Percentiles rank a stretch among this genome's conserved stretches.
Conservation (phyloP, 2,797 vertebrate species). For the Dermochelys coriacea region DNA sequence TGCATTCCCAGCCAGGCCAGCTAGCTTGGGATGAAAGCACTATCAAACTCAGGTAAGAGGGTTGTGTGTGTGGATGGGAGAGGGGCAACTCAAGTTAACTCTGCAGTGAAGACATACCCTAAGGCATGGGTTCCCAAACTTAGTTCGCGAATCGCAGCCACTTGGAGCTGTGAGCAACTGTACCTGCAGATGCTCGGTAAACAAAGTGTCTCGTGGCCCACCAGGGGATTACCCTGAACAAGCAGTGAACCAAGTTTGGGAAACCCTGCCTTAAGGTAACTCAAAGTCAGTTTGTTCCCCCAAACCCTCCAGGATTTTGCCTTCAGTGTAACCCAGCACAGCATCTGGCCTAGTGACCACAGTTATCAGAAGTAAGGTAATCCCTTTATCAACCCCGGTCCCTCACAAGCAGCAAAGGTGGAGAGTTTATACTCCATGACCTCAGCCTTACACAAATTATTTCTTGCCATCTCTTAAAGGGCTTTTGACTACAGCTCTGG, state of each 20-base stretch:
- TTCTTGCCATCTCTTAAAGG: slow-evolving; percentile 27
- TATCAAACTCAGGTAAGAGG: neutral
- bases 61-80: neutral
- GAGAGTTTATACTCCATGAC: slow-evolving; percentile 2
- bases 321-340: neutral
- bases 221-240: neutral
- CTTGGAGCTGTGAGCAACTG: too few relatives aligned
- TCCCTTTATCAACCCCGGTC: neutral
- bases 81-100: neutral
- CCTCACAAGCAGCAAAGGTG: neutral
- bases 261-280: neutral
- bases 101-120: neutral
- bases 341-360: neutral
- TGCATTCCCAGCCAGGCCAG: rapidly evolving
- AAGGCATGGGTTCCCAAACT: neutral
- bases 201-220: too few relatives aligned
- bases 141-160: too few relatives aligned
- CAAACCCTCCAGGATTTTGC: neutral
- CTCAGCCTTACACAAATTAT: neutral
- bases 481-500: slow-evolving; percentile 13
- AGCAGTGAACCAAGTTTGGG: neutral
- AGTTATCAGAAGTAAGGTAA: neutral
- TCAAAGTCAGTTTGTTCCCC: neutral
- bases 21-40: neutral
- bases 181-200: too few relatives aligned